Conservation (phyloP, 1,140 invertebrate species). For the Thalassaphorura encarpata region DNA sequence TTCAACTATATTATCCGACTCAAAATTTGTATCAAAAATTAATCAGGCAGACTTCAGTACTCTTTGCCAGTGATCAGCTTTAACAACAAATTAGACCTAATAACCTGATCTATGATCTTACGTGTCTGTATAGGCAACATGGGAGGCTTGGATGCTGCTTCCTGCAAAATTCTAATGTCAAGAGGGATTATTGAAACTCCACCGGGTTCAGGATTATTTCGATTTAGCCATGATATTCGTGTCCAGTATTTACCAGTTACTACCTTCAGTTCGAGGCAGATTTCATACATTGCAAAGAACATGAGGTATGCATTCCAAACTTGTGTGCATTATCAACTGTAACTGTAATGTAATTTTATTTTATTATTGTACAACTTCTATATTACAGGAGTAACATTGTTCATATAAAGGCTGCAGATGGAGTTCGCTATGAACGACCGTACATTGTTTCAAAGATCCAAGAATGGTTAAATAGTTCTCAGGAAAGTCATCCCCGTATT, state of each 20-base stretch:
- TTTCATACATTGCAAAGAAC: slow-evolving; percentile 19
- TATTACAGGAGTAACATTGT: slow-evolving; percentile 24
- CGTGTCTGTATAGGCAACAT: too few relatives aligned
- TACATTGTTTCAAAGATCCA: slow-evolving; percentile 17
- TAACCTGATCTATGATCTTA: too few relatives aligned
- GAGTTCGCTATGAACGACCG: slow-evolving; percentile 19
- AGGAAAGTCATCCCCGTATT: neutral
- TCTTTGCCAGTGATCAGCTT: too few relatives aligned
- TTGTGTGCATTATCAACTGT: neutral
- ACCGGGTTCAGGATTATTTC: slow-evolving; percentile 16
- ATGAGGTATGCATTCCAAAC: slow-evolving; percentile 12
- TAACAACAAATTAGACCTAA: too few relatives aligned
- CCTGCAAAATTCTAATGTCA: slow-evolving; percentile 22
- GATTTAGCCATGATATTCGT: slow-evolving; percentile 29
- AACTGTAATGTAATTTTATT: neutral
- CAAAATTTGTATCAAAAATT: too few relatives aligned
- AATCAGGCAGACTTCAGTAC: too few relatives aligned
- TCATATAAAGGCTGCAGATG: slow-evolving; percentile 18
- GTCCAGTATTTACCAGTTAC: slow-evolving; percentile 25
- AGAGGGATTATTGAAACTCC: slow-evolving; percentile 17
- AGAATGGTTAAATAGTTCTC: slow-evolving; percentile 7
- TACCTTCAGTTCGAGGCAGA: slow-evolving; percentile 12
- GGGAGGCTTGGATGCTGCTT: slow-evolving; percentile 16
- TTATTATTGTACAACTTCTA: neutral
- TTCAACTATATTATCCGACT: too few relatives aligned